These are phyloP conservation scores for Cervus canadensis DNA, from an alignment of 2,113 vertebrate genomes.

Conservation along the genomic window DNA sequence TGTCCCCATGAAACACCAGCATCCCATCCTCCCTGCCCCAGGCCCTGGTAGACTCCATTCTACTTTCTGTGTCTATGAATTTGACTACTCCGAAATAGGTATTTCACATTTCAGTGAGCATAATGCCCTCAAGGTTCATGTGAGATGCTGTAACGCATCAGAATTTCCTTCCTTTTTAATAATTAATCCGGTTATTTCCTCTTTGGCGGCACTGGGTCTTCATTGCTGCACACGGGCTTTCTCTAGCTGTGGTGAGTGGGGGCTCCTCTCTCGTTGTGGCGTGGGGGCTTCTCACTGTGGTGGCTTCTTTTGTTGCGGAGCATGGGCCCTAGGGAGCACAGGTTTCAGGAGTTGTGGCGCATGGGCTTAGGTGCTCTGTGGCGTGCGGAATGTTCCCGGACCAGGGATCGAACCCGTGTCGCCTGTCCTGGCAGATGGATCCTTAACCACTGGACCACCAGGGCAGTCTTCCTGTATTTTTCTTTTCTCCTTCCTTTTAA, in stretches of 20 bases:
- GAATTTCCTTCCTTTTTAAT: not conserved
- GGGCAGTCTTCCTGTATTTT: not conserved
- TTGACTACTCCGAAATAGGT: not conserved
- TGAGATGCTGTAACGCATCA: accelerated
- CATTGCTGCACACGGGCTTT: not conserved
- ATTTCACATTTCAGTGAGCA: accelerated
- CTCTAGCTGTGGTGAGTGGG: not conserved
- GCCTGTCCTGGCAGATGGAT: not conserved
- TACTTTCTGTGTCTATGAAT: accelerated
- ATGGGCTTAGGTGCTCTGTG: not conserved
- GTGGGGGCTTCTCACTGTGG: not conserved
- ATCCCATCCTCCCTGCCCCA: accelerated
- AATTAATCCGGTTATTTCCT: not conserved
- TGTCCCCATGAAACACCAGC: not conserved
- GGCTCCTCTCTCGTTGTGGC: accelerated
- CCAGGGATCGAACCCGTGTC: not conserved
- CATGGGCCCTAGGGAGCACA: not conserved
- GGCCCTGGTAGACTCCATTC: not conserved
- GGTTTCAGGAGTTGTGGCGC: not conserved
- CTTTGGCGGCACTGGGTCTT: not conserved
- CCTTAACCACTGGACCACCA: not conserved
- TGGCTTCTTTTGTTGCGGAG: not conserved
- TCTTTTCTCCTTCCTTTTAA: not conserved
- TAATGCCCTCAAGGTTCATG: not conserved
- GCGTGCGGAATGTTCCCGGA: not conserved